Base-by-base conservation (phyloP, 2,113 vertebrate species). In the Saimiri boliviensis region DNA sequence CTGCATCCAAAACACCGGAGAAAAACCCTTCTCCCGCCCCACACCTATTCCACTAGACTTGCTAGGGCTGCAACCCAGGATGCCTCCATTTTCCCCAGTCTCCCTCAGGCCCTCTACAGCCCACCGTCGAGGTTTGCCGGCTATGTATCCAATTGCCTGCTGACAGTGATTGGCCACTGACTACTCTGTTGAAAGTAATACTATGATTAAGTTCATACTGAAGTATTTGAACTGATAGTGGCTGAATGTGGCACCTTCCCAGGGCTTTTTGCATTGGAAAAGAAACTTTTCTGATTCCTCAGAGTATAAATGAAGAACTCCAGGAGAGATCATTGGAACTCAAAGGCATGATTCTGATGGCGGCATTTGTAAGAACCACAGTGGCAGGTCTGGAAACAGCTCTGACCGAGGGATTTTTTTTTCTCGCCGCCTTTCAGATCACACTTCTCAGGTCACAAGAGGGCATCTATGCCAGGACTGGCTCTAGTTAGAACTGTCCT, bases 391-490 rank as follows among this genome's bases (percentile, higher is more conserved):
- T 14, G 56, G 58, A 81, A 86, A 88, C 35, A 94, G 25, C 83
- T 91, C 35, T 71, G 40, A 56, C n/a, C 86, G 68, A 60, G 49
- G 40, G 56, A 40, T 3, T 63, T 93, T 32, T 83, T 74, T 92
- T 76, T 87, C 23, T 95, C 30, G 10, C 30, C 86, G 81, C 52
- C 91, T 49, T 97, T 93, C 88, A 87, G 47, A 80, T 92, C 70
- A 70, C 35, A 76, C 45, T 87, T 85, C 32, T 87, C 40, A 92
- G 49, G 85, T 91, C 76, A 52, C 56, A 93, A 93, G 37, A 81
- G 30, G 37, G 58, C 52, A 83, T 58, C 49, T 76, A 8, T 45
- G 63, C 74, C 32, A 66, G 56, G 56, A 85, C 81, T 74, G 56
- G 77, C 71, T 86, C 47, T 54, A 49, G 71, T 90, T 92, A 92